A percentile compares a stretch with the other conserved stretches of the same genome.
Conservation (phyloP, 2,113 vertebrate species). For the Cebus imitator region DNA sequence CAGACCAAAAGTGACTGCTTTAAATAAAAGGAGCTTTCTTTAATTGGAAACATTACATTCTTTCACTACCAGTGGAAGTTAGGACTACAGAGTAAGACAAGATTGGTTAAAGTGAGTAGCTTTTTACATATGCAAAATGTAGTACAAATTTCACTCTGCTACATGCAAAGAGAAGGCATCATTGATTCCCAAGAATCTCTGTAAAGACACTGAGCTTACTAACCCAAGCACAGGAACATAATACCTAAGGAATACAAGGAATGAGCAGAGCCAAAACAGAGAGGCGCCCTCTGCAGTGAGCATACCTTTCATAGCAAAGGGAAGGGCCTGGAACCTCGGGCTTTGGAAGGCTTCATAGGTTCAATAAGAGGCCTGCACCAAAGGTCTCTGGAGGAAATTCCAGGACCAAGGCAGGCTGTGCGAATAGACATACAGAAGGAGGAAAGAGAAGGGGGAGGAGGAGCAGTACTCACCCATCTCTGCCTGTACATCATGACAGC, state of each 20-base stretch:
- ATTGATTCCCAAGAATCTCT: neutral
- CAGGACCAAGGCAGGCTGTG: neutral
- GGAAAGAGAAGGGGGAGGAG: neutral
- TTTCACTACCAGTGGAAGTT: neutral
- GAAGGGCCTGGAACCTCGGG: neutral
- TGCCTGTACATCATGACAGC: constrained; percentile 74
- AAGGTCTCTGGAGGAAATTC: neutral
- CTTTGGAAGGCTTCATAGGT: neutral
- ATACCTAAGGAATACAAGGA: neutral
- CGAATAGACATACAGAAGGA: neutral
- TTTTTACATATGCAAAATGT: neutral
- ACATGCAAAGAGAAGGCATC: neutral
- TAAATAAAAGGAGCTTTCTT: neutral
- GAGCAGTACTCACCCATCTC: constrained; percentile 79
- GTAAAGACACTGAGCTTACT: neutral
- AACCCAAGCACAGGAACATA: neutral
- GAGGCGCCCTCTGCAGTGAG: neutral
- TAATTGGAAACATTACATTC: neutral
- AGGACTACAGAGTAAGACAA: neutral
- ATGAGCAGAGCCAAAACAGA: neutral
- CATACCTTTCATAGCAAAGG: neutral
- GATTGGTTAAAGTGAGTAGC: neutral
- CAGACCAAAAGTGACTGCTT: neutral
- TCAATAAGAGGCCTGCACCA: neutral
- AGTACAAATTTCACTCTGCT: neutral